Base-by-base conservation (phyloP, 2,113 vertebrate species). In the Rynchops niger region DNA sequence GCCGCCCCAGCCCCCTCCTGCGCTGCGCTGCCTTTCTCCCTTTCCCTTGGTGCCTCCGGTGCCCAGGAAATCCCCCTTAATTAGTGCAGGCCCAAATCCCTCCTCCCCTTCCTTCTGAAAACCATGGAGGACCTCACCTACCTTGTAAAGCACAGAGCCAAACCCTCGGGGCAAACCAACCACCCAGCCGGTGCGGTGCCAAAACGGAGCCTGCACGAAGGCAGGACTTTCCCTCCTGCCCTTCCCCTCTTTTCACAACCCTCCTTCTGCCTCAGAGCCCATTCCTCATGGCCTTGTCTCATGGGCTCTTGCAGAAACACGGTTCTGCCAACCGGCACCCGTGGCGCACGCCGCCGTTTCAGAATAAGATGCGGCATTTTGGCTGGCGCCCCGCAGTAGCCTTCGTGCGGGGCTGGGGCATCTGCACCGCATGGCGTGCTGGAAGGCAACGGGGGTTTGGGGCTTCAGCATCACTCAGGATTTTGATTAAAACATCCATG, bases 271-370 rank as follows among this genome's bases (percentile, higher is more conserved):
- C 56, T 94, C 47, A 8, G 49, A 91, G 32, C 49, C 67, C 40
- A 0, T 87, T 91, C 82, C 3, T 0, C 26, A 5, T 5, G 38
- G 34, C 32, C 38, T 16, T 5, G 1, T 15, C 15, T 13, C 0
- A 40, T 10, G 1, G 34, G 12, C 40, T 78, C 17, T 26, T 26
- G 40, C 38, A 72, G 8, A 34, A 82, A 4, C 61, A 34, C 5
- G 1, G 38, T 58, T 76, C 74, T 79, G 29, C 19, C 32, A 78
- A 29, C 9, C 2, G 4, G 22, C 12, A 13, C 32, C 34, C 0
- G 0, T 21, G 40, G n/a, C 0, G 0, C 59, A 34, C 0, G 1
- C 17, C 9, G 8, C 22, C 4, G 0, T 34, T 69, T 69, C 0
- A 0, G 63, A 59, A 73, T 45, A 81, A 34, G 12, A 4, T 0